These are phyloP conservation scores for Eulemur macaco DNA, from an alignment of 2,113 vertebrate genomes.

Conservation along the genomic window DNA sequence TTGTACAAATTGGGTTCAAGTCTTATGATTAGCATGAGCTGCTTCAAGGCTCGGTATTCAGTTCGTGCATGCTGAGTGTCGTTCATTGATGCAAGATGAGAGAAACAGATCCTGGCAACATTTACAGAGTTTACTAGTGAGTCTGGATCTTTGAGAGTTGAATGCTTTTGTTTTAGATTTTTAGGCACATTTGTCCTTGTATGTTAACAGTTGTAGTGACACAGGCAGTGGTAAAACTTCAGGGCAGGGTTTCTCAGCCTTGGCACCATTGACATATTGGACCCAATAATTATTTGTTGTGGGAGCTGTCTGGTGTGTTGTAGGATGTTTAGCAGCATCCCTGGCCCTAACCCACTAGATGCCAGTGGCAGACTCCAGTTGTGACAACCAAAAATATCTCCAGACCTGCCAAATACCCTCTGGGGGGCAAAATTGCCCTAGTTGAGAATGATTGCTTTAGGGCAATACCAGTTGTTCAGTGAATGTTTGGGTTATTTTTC, in stretches of 20 bases:
- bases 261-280: rapidly evolving
- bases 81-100: background rate
- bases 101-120: background rate
- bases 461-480: background rate
- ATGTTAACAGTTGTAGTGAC: background rate
- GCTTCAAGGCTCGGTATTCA: background rate
- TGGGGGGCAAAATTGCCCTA: rapidly evolving
- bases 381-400: background rate
- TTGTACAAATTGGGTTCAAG: conserved; percentile 61
- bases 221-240: background rate
- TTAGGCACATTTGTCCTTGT: background rate
- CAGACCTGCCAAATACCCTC: background rate
- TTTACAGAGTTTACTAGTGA: background rate
- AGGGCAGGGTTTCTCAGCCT: background rate
- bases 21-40: conserved; percentile 66
- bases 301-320: background rate
- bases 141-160: background rate
- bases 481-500: background rate
- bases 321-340: background rate
- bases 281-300: background rate
- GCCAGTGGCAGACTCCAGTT: background rate
- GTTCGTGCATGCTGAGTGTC: background rate
- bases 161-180: conserved; percentile 35
- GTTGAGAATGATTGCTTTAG: background rate
- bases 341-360: background rate